Percentiles rank a stretch among this genome's conserved stretches.
Conservation (phyloP, 1,140 invertebrate genomes). For the Periplaneta americana region DNA sequence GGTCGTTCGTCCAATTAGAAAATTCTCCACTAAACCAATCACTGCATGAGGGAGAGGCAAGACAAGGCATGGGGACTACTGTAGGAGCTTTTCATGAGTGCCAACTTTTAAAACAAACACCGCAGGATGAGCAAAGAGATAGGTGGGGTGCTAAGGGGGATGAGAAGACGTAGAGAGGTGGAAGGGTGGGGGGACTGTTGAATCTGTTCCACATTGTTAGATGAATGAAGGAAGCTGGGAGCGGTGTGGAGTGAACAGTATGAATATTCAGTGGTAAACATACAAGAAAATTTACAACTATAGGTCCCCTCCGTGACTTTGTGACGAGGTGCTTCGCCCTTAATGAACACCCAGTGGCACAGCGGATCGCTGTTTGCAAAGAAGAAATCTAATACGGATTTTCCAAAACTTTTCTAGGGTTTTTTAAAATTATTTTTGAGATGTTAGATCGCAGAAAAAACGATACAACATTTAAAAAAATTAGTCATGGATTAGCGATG, state of each 20-base stretch:
- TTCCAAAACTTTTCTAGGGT: too few relatives aligned
- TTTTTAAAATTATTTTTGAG: too few relatives aligned
- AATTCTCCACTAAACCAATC: constrained; percentile 3
- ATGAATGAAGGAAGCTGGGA: constrained; percentile 15
- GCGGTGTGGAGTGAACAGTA: constrained; percentile 8
- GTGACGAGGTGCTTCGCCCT: not conserved
- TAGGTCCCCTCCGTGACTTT: not conserved
- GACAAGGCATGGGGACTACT: not conserved
- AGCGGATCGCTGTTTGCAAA: too few relatives aligned
- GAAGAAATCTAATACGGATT: too few relatives aligned
- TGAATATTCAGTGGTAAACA: constrained; percentile 17
- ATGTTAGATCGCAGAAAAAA: too few relatives aligned
- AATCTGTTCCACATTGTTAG: constrained; percentile 10
- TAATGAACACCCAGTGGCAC: too few relatives aligned
- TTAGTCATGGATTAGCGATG: too few relatives aligned
- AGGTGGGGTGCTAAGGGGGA: not conserved
- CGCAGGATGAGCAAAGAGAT: constrained; percentile 12
- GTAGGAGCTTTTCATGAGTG: not conserved
- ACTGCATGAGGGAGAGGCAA: not conserved
- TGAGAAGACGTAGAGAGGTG: not conserved
- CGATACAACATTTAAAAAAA: too few relatives aligned
- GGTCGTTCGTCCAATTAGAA: not conserved
- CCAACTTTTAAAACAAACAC: constrained; percentile 16
- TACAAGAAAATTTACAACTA: not conserved
- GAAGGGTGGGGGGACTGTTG: constrained; percentile 4